Evolutionary conservation across 2,113 vertebrate species (phyloP), one percentile per base, ranked within the genome.

Genomic region (Rhadina sibilatrix): DNA sequence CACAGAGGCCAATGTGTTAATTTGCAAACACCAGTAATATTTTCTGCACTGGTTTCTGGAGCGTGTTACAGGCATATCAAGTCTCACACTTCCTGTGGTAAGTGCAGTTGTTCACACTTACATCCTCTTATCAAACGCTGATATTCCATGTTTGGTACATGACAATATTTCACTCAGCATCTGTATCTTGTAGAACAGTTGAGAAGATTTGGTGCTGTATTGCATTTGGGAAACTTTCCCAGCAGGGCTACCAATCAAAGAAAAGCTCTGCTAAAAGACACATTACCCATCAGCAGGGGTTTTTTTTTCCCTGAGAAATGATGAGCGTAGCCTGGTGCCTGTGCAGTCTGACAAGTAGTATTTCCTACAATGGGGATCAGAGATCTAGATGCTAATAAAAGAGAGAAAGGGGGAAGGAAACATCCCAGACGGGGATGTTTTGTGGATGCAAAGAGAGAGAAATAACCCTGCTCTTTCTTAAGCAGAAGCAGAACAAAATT

Each of bases 1-100:
- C 18, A n/a, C 5, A 10, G 25, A 25, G 27, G 11, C 0, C 16
- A 52, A 6, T 4, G 1, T 37, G n/a, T 22, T 57, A 8, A 44
- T 69, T 77, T 74, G 28, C 15, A 74, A 83, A 69, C 14, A 69
- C 33, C 24, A 54, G 15, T 20, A 31, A 60, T 35, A 35, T 69
- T 83, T 87, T 57, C 53, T 65, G 6, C 28, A 19, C 57, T 65
- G 11, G 2, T 56, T 89, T 72, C 47, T 54, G 50, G 7, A 49
- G 19, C 6, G 2, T 56, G 8, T 52, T 77, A 50, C 33, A 50
- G 14, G 3, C 0, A 1, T 52, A 81, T 52, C 18, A 64, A 61
- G 23, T 52, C 23, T 83, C 25, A 75, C 33, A 23, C 17, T 61
- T 81, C 53, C 57, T 69, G 44, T 52, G 59, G 47, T 27, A 57